phyloP scores from a whole-genome alignment of 2,888 invertebrate genomes.

The Troglohyphantes excavatus region DNA sequence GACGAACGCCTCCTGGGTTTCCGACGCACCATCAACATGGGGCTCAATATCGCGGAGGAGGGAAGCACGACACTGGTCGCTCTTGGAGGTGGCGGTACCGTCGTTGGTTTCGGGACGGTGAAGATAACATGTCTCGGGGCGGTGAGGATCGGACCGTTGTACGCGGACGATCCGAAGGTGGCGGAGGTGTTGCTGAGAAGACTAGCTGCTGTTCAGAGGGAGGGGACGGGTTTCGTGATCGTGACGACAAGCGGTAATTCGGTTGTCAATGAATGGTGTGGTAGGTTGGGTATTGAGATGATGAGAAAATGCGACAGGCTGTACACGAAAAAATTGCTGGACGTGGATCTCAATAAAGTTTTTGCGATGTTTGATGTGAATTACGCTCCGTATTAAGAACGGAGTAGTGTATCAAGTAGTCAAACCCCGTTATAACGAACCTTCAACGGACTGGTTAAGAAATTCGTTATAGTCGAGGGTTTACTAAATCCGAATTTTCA shows the following conservation, averaged over 20 bases:
- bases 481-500: too few relatives aligned
- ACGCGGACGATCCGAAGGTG: slow-evolving; percentile 53
- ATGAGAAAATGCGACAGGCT: too few relatives aligned
- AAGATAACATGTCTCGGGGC: slow-evolving; percentile 34
- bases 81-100: neutral
- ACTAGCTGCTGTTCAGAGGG: neutral
- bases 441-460: too few relatives aligned
- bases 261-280: neutral
- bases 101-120: slow-evolving; percentile 28
- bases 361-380: too few relatives aligned
- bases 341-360: too few relatives aligned
- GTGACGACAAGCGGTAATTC: neutral
- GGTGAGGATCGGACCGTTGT: slow-evolving; percentile 52
- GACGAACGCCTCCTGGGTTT: neutral
- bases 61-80: slow-evolving; percentile 39
- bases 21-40: neutral
- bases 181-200: slow-evolving; percentile 49
- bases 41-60: neutral
- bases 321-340: too few relatives aligned
- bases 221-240: neutral
- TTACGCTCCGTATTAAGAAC: too few relatives aligned
- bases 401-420: too few relatives aligned
- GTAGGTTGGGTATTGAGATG: too few relatives aligned
- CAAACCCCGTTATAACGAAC: too few relatives aligned
- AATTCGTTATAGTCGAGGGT: too few relatives aligned